Base-by-base conservation (phyloP, 2,113 vertebrate species). In the Oenanthe melanoleuca region DNA sequence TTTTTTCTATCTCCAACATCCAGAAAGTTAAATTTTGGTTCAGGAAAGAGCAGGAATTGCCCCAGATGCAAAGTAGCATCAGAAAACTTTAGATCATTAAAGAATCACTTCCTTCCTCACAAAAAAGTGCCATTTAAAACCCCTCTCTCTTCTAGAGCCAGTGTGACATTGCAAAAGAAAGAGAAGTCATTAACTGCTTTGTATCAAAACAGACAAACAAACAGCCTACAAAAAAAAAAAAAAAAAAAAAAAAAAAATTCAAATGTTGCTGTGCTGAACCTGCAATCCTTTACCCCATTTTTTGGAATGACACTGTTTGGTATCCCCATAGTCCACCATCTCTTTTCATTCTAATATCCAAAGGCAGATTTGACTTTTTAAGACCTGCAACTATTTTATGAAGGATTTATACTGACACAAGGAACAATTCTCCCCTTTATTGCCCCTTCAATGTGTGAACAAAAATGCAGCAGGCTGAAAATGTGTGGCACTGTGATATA, bases 391-490 rank as follows among this genome's bases (percentile, higher is more conserved):
- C 29, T 89, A 52, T 66, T 52, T 74, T 29, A 57, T 9, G 29
- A 53, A 55, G 79, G 85, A 42, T 70, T 90, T 60, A 38, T 16
- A 59, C 8, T 77, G 53, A 9, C 45, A 50, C 18, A 42, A 73
- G 78, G 55, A 10, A 70, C 12, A 66, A 20, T 34, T 79, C 47
- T 70, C 20, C 25, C 23, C 52, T 66, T 25, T 66, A 42, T 37
- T 64, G 20, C 12, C 31, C 31, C 13, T 45, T 69, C n/a, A 64
- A 40, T 2, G 1, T 17, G 14, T 21, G 34, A 63, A 91, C 55
- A 84, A 40, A 81, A 61, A 72, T 47, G 69, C 92, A 95, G 74
- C 17, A 94, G 86, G 86, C 70, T 94, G 86, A 89, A 93, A 56
- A 31, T 4, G 6, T 86, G 88, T 86, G 83, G 80, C 87, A 94